A percentile compares a stretch with the other conserved stretches of the same genome.
phyloP scores from a whole-genome alignment of 2,888 invertebrate genomes.

The Chalcosyrphus nemorum region DNA sequence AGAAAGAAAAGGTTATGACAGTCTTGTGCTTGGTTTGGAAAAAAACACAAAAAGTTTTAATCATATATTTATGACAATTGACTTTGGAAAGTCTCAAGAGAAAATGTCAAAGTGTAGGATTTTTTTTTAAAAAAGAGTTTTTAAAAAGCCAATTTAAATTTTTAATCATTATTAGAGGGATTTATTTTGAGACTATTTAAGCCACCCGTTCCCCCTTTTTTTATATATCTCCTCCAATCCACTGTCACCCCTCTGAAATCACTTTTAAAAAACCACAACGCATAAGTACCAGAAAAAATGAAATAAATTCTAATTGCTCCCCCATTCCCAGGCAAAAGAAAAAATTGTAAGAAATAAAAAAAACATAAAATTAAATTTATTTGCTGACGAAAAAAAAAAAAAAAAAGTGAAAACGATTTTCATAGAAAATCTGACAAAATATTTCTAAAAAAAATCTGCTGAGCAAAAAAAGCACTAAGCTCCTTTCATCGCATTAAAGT shows the following conservation, averaged over 20 bases:
- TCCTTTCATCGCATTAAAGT: conserved; percentile 55
- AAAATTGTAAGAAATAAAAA: not conserved
- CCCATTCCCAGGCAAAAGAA: too few relatives aligned
- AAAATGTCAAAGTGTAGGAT: too few relatives aligned
- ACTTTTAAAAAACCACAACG: not conserved
- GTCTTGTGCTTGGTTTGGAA: not conserved
- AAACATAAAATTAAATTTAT: conserved; percentile 61
- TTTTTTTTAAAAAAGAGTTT: too few relatives aligned
- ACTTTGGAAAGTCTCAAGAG: not conserved
- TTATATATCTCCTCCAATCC: not conserved
- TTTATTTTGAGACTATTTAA: too few relatives aligned
- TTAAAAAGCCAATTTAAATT: too few relatives aligned
- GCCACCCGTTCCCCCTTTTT: not conserved
- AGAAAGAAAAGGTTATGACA: too few relatives aligned
- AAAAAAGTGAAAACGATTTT: conserved; percentile 29
- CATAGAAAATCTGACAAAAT: conserved; percentile 52
- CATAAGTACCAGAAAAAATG: not conserved
- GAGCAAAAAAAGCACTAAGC: conserved; percentile 39
- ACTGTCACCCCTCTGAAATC: not conserved
- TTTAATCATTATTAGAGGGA: too few relatives aligned
- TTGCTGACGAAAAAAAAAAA: conserved; percentile 44
- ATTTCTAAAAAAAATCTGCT: conserved; percentile 3
- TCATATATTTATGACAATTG: conserved; percentile 42
- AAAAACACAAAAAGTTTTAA: conserved; percentile 46
- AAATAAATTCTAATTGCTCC: conserved; percentile 7